A percentile compares a stretch with the other conserved stretches of the same genome.
Evolutionary conservation across 35 echinoderm and acorn worm species (phyloP).

Genomic region (Hemicentrotus pulcherrimus): DNA sequence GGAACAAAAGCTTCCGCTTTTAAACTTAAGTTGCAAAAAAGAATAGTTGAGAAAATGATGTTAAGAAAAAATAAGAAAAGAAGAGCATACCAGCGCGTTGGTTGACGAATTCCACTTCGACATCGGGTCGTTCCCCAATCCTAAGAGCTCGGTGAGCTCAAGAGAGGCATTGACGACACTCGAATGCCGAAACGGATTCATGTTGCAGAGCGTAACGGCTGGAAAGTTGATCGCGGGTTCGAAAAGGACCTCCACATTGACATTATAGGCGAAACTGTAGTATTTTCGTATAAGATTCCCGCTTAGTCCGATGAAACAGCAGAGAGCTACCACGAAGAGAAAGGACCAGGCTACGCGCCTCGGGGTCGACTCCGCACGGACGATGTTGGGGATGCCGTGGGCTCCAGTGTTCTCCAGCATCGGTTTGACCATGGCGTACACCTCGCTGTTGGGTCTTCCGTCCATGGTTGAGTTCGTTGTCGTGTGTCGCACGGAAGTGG

Average conservation of each 20-base stretch:
- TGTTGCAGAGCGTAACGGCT: constrained; percentile 49
- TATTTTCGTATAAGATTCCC: not conserved
- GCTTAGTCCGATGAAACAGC: not conserved
- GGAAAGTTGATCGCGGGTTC: constrained; percentile 21
- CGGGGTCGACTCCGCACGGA: constrained; percentile 24
- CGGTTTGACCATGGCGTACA: not conserved
- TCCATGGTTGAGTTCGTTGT: not conserved
- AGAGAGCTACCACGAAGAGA: constrained; percentile 41
- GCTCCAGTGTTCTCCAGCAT: constrained; percentile 44
- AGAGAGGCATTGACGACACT: not conserved
- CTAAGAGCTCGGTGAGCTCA: not conserved
- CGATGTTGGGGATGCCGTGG: constrained; percentile 81
- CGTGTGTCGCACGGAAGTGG: not conserved
- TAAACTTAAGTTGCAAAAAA: too few species aligned
- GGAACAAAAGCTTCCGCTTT: too few species aligned
- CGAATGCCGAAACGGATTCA: constrained; percentile 40
- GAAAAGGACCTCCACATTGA: constrained; percentile 31
- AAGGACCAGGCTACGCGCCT: constrained; percentile 61
- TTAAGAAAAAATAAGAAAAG: not conserved
- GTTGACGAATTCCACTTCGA: not conserved
- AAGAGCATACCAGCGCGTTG: not conserved
- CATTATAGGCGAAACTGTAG: constrained; percentile 21
- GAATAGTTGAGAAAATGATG: not conserved
- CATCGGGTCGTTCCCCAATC: not conserved
- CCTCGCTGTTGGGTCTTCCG: not conserved